These are phyloP conservation scores for Pegoplata infirma DNA, from an alignment of 2,888 invertebrate species.

Conservation along the genomic window DNA sequence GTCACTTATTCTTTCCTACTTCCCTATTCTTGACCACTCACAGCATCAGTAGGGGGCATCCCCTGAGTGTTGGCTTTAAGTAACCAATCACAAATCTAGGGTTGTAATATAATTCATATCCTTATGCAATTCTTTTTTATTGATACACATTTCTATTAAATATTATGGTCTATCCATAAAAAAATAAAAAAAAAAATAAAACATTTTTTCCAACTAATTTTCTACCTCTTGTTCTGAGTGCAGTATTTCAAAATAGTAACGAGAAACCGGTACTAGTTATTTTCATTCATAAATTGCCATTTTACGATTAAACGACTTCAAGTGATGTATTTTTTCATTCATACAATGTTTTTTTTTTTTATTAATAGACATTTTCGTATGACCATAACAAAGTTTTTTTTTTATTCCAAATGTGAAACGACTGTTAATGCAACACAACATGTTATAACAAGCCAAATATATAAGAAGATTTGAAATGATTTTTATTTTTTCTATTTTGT, in stretches of 20 bases:
- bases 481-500: background rate
- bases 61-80: too few relatives aligned
- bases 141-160: constrained; percentile 43
- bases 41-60: too few relatives aligned
- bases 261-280: constrained; percentile 55
- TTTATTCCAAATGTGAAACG: constrained; percentile 36
- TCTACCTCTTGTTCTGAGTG: constrained; percentile 25
- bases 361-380: constrained; percentile 40
- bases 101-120: constrained; percentile 40
- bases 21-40: too few relatives aligned
- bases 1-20: too few relatives aligned
- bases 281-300: constrained; percentile 58
- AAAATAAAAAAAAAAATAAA: constrained; percentile 14
- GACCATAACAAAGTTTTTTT: constrained; percentile 45
- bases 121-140: constrained; percentile 46
- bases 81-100: too few relatives aligned
- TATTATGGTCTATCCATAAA: constrained; percentile 40
- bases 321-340: constrained; percentile 41
- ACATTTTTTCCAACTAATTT: constrained; percentile 51
- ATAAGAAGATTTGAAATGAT: constrained; percentile 2
- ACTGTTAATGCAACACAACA: constrained; percentile 9
- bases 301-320: constrained; percentile 1
- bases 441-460: constrained; percentile 17
- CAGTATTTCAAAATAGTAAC: constrained; percentile 28
- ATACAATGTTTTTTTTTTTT: constrained; percentile 43